Conservation (phyloP, 2,113 vertebrate genomes). For the Puntigrus tetrazona region DNA sequence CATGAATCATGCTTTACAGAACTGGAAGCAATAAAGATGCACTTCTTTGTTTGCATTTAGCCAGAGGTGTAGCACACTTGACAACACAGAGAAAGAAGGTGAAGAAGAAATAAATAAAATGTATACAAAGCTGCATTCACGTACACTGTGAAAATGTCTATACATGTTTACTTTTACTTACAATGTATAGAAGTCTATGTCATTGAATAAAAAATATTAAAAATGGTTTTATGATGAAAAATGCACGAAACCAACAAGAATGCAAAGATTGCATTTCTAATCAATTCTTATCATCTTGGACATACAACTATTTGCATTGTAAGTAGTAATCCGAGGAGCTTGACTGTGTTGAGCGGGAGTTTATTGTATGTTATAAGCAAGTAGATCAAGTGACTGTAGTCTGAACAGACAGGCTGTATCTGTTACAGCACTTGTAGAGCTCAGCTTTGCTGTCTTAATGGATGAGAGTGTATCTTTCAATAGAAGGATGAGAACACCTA, state of each 20-base stretch:
- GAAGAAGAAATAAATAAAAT: neutral
- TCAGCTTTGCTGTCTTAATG: constrained; percentile 11
- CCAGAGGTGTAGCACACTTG: neutral
- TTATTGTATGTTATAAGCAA: neutral
- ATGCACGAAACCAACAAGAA: neutral
- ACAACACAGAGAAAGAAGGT: neutral
- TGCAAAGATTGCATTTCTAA: neutral
- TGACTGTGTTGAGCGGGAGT: neutral
- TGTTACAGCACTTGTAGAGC: constrained; percentile 6
- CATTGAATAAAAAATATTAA: neutral
- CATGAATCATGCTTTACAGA: neutral
- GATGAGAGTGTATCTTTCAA: constrained; percentile 23
- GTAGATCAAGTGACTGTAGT: neutral
- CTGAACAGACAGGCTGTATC: neutral
- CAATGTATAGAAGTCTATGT: neutral
- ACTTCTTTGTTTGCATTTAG: neutral
- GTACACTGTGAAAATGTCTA: neutral
- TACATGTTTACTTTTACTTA: neutral
- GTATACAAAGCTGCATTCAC: neutral
- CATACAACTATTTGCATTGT: neutral
- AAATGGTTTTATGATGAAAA: neutral
- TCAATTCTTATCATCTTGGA: neutral
- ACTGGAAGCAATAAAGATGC: neutral
- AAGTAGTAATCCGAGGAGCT: constrained; percentile 12
- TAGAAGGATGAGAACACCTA: constrained; percentile 17